Base-by-base conservation (phyloP, 2,797 vertebrate species). In the Mus minutoides region DNA sequence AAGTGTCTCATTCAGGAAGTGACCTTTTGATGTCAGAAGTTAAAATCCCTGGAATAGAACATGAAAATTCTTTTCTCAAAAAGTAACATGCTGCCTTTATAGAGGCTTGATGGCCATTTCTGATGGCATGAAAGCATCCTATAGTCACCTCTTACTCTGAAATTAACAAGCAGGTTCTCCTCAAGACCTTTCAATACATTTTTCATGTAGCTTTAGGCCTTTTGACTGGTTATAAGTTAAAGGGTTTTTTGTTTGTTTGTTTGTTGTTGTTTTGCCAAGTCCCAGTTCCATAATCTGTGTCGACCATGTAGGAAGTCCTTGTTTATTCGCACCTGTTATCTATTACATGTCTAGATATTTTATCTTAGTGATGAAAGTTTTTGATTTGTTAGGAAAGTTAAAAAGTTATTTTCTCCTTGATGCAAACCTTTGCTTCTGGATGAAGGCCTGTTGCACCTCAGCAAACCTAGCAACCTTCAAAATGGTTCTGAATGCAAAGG, bases 401-500 rank as follows among this genome's bases (percentile, higher is more conserved):
- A 98, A 97, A 97, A 94, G 93, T 96, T 86, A 9, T 95, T 98
- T 97, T 92, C 56, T 85, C 58, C 90, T 91, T 96, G 89, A 97
- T 97, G 75, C 78, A 97, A 96, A 97, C 89, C 86, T 97, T 97
- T 97, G 94, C 78, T 93, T 77, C 96, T 97, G 90, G 90, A 96
- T 96, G 96, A 97, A 85, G 92, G 69, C 56, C 80, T 92, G 37
- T 95, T 95, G 75, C 54, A 92, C 71, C 85, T 97, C 93, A 95
- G 67, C 69, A 97, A 97, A 97, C 97, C 88, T 97, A 96, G 94
- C 94, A 98, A 91, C 49, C 64, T 92, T 98, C 97, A 98, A 98
- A 98, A 97, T 84, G 19, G 43, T 98, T 97, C 78, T 89, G 96
- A 98, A 98, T 98, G 96, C 94, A 97, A 94, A 97, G 83, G 37